Evolutionary conservation across 2,888 invertebrate species (phyloP).

Genomic region (Apamea monoglypha): DNA sequence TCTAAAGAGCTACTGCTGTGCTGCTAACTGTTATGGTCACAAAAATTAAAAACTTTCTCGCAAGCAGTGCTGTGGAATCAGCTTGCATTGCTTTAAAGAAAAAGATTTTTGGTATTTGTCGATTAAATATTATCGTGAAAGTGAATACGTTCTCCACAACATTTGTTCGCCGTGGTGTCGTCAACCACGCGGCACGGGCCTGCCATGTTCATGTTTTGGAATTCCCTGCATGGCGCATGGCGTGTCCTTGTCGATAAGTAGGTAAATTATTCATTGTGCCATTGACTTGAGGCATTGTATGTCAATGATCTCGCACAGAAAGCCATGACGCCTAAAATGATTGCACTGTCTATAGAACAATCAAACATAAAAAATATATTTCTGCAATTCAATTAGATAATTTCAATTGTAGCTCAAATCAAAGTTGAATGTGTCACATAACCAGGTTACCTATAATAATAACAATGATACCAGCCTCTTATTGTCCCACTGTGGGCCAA

Average conservation of each 20-base stretch:
- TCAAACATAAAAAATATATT: conserved; percentile 1
- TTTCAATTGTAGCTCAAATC: neutral
- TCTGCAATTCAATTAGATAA: conserved; percentile 15
- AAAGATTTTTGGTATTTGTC: conserved; percentile 39
- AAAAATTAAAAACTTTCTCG: conserved; percentile 19
- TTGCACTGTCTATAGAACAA: conserved; percentile 29
- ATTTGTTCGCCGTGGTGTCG: conserved; percentile 19
- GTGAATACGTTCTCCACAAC: conserved; percentile 40
- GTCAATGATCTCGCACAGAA: conserved; percentile 67
- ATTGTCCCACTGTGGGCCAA: neutral
- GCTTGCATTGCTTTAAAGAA: conserved; percentile 34
- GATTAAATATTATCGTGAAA: conserved; percentile 49
- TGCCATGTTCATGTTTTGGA: conserved; percentile 55
- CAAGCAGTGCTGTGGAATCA: neutral
- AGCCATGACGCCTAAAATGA: conserved; percentile 27
- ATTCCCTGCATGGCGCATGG: conserved; percentile 60
- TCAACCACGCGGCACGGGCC: conserved; percentile 11
- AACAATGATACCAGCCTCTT: too few species aligned
- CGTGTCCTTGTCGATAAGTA: conserved; percentile 68
- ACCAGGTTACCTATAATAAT: neutral
- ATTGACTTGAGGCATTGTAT: conserved; percentile 67
- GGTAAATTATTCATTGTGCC: conserved; percentile 70
- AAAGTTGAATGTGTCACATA: neutral
- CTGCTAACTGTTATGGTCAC: neutral
- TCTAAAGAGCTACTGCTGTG: neutral